Evolutionary conservation across 1,140 invertebrate species (phyloP).

Genomic region (Wiebesia pumilae): DNA sequence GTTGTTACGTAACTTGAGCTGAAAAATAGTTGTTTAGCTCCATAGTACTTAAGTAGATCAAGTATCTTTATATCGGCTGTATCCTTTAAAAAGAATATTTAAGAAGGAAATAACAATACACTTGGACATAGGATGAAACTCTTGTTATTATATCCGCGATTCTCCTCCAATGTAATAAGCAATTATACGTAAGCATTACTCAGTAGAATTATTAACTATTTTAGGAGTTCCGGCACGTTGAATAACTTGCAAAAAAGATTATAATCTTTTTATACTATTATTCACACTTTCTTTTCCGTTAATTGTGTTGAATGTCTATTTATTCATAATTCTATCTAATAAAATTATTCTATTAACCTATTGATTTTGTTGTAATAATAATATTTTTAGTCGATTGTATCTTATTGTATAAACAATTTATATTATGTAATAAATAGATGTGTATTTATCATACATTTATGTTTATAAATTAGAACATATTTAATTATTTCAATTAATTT

Average conservation of each 20-base stretch:
- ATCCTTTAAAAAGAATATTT: slow-evolving; percentile 1
- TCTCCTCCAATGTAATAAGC: slow-evolving; percentile 23
- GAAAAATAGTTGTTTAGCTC: slow-evolving; percentile 2
- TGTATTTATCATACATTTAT: too few relatives aligned
- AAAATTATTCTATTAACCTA: too few relatives aligned
- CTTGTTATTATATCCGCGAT: slow-evolving; percentile 18
- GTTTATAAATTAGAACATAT: too few relatives aligned
- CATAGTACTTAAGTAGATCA: neutral
- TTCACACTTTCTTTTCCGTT: neutral
- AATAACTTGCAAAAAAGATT: neutral
- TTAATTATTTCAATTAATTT: too few relatives aligned
- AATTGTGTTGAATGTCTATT: too few relatives aligned
- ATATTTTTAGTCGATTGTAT: too few relatives aligned
- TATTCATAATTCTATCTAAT: too few relatives aligned
- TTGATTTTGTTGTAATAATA: too few relatives aligned
- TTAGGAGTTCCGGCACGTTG: neutral
- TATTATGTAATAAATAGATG: too few relatives aligned
- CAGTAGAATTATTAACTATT: slow-evolving; percentile 2
- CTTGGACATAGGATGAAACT: neutral
- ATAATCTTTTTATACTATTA: neutral
- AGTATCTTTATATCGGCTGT: neutral
- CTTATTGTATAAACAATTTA: too few relatives aligned
- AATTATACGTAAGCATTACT: slow-evolving; percentile 19
- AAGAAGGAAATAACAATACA: neutral
- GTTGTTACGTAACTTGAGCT: neutral